Evolutionary conservation across 2,888 invertebrate species (phyloP).

Genomic region (Lithophane socia): DNA sequence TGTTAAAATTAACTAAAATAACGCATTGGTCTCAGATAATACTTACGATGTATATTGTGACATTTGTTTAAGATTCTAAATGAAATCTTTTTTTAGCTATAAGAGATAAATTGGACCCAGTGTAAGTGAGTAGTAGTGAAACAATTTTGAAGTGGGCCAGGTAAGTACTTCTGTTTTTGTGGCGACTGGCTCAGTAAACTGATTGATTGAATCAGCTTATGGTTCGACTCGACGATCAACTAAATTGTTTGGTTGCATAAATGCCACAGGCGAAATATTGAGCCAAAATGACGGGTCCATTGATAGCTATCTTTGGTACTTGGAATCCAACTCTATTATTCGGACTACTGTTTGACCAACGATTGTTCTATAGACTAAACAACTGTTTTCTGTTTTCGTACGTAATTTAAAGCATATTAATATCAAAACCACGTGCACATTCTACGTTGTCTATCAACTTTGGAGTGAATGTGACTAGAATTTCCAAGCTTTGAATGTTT

Average conservation of each 20-base stretch:
- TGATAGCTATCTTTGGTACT: neutral
- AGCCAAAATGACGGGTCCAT: neutral
- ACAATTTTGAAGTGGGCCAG: neutral
- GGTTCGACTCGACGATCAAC: neutral
- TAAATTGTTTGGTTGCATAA: conserved; percentile 22
- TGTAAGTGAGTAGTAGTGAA: neutral
- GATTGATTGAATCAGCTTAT: conserved; percentile 24
- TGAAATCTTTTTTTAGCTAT: neutral
- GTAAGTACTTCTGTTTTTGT: neutral
- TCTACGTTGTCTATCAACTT: conserved; percentile 43
- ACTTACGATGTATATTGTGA: neutral
- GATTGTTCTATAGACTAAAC: neutral
- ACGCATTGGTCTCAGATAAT: neutral
- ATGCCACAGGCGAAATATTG: conserved; percentile 18
- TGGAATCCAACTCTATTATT: neutral
- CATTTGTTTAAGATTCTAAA: neutral
- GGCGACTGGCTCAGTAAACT: conserved; percentile 1
- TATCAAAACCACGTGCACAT: conserved; percentile 39
- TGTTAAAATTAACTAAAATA: neutral
- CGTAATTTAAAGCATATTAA: conserved; percentile 26
- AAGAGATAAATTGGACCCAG: neutral
- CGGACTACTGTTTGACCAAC: conserved; percentile 8
- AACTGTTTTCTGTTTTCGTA: conserved; percentile 11
- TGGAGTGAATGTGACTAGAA: conserved; percentile 41
- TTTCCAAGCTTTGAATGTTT: conserved; percentile 36